Conservation (phyloP, 1,140 invertebrate species). For the Aphelenchoides avenae region DNA sequence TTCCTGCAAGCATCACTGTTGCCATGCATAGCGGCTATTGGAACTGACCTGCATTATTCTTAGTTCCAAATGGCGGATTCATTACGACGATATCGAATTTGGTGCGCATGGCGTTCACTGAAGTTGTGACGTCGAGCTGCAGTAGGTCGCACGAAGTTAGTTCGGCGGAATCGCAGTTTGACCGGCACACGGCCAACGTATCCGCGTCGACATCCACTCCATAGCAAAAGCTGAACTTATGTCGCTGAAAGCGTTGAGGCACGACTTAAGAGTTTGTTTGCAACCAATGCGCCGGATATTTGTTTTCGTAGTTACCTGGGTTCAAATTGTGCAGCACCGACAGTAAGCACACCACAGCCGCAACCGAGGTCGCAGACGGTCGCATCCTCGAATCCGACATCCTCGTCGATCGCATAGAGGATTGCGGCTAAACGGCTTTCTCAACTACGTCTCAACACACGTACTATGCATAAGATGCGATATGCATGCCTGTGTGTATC, state of each 20-base stretch:
- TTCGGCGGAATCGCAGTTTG: slow-evolving; percentile 9
- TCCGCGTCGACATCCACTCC: slow-evolving; percentile 21
- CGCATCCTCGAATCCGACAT: slow-evolving; percentile 14
- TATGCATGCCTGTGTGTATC: too few relatives aligned
- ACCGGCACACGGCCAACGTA: slow-evolving; percentile 8
- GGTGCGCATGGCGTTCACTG: neutral
- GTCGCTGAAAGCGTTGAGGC: too few relatives aligned
- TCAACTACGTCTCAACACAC: too few relatives aligned
- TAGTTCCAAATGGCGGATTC: slow-evolving; percentile 38
- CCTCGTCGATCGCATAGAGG: slow-evolving; percentile 12
- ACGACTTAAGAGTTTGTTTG: neutral
- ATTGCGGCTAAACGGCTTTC: too few relatives aligned
- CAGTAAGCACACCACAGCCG: slow-evolving; percentile 17
- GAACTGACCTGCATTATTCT: slow-evolving; percentile 24
- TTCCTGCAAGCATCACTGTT: slow-evolving; percentile 16
- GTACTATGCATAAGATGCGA: too few relatives aligned
- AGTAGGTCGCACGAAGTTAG: slow-evolving; percentile 13
- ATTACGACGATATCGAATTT: slow-evolving; percentile 31
- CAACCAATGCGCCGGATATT: neutral
- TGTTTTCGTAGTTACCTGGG: too few relatives aligned
- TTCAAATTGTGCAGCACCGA: slow-evolving; percentile 15
- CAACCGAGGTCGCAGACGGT: slow-evolving; percentile 15
- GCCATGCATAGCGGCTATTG: neutral
- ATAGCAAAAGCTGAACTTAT: slow-evolving; percentile 17
- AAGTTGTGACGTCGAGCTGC: slow-evolving; percentile 8